These are phyloP conservation scores for Catocala nupta DNA, from an alignment of 2,888 invertebrate species.

Conservation along the genomic window DNA sequence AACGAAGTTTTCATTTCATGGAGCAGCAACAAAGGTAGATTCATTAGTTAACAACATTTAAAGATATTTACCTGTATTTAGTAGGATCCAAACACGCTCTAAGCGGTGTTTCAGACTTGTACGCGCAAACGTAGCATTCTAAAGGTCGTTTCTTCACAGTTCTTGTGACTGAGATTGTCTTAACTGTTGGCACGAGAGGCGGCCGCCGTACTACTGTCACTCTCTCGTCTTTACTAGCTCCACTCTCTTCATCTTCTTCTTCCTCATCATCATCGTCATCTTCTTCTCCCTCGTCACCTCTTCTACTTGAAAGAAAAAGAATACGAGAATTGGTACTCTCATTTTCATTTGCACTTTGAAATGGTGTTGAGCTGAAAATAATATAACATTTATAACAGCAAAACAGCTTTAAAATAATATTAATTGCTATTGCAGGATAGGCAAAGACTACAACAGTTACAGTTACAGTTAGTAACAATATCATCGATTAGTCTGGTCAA, in stretches of 20 bases:
- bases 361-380: too few relatives aligned
- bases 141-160: slow-evolving; percentile 69
- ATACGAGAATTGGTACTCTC: not conserved
- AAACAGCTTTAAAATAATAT: too few relatives aligned
- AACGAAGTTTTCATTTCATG: too few relatives aligned
- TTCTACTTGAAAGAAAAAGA: slow-evolving; percentile 27
- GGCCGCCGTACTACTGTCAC: slow-evolving; percentile 49
- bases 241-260: slow-evolving; percentile 61
- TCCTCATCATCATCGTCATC: slow-evolving; percentile 70
- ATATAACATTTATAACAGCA: too few relatives aligned
- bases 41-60: too few relatives aligned
- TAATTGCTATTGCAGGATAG: too few relatives aligned
- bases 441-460: too few relatives aligned
- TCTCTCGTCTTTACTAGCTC: slow-evolving; percentile 45
- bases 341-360: too few relatives aligned
- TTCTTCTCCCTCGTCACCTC: slow-evolving; percentile 51
- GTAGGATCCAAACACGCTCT: slow-evolving; percentile 78
- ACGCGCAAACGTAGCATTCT: slow-evolving; percentile 80
- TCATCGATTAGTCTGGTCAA: too few relatives aligned
- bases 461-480: too few relatives aligned
- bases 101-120: slow-evolving; percentile 70
- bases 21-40: too few relatives aligned
- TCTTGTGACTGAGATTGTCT: slow-evolving; percentile 55
- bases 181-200: slow-evolving; percentile 48
- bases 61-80: slow-evolving; percentile 68